Evolutionary conservation across 2,113 vertebrate species (phyloP).

Genomic region (Lepus timidus): DNA sequence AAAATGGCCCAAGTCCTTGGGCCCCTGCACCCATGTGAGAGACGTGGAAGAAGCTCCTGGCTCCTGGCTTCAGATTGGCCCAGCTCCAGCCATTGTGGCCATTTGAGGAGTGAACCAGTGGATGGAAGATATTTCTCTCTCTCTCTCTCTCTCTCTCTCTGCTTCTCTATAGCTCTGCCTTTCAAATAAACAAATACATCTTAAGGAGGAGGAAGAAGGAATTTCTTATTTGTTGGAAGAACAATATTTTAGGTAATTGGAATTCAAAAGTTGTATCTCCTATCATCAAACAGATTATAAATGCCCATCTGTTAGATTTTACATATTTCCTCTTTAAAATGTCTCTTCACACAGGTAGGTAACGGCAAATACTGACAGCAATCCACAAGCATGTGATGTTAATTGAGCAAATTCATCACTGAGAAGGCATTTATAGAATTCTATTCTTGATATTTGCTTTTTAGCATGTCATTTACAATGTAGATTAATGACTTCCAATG

Average conservation of each 20-base stretch:
- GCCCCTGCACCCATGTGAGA: too few species aligned
- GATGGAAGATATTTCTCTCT: too few species aligned
- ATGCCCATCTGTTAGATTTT: background rate
- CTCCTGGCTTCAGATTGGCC: too few species aligned
- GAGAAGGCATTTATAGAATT: background rate
- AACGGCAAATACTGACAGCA: conserved; percentile 16
- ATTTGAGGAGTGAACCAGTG: too few species aligned
- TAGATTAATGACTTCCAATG: background rate
- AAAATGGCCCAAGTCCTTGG: too few species aligned
- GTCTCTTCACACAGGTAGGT: background rate
- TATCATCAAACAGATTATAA: background rate
- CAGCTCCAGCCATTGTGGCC: too few species aligned
- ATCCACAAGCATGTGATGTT: background rate
- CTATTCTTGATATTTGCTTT: background rate
- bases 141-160: too few species aligned
- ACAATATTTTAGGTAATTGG: conserved; percentile 26
- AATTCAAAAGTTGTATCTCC: background rate
- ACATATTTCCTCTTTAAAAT: too few species aligned
- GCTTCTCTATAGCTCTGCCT: too few species aligned
- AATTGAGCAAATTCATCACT: conserved; percentile 12
- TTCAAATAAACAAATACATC: too few species aligned
- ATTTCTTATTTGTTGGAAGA: background rate
- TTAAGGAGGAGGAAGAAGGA: too few species aligned
- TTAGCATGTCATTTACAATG: background rate
- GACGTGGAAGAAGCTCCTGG: too few species aligned